Evolutionary conservation across 2,888 invertebrate genomes (phyloP), one percentile per base, ranked within the genome.

Genomic region (Oscheius myriophilus): DNA sequence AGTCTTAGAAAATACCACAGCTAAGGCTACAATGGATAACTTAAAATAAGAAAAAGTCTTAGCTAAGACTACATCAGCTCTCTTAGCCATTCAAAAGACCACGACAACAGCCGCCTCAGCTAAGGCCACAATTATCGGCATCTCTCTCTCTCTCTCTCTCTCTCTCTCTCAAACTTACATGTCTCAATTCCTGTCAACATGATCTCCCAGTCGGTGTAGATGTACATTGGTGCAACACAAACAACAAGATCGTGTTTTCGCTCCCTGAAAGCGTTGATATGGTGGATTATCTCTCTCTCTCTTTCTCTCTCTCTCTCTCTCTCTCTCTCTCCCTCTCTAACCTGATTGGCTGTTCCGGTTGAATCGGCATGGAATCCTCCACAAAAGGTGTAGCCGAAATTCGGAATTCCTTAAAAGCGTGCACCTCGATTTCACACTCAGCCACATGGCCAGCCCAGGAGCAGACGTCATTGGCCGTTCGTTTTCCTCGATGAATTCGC

Each of bases 191-290:
- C 85, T 9, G 81, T 81, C 16, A 85, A 59, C 69, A 85, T 74
- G 43, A 84, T 86, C 67, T 85, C 81, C 85, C 85, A 85, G 45
- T 85, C 85, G 0, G 84, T 83, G 71, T 85, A 85, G 67, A 82
- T 82, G 72, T 84, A 84, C 84, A 85, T 83, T 39, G 85, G 85
- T 11, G 85, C 85, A 65, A 84, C 76, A 69, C 85, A 85, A 2
- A 85, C 82, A 12, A 85, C 85, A 57, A 85, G 70, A 26, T 76
- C 73, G 62, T 78, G 80, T 25, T 71, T 66, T 3, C 41, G 54
- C 52, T 70, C 72, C 58, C 74, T 72, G 63, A 33, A 69, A n/a
- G n/a, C n/a, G n/a, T n/a, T n/a, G n/a, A n/a, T n/a, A n/a, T n/a
- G n/a, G n/a, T n/a, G n/a, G n/a, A n/a, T n/a, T 66, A 39, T 23